Percentiles rank a stretch among this genome's conserved stretches.
These are phyloP conservation scores for Dendrocincla fuliginosa DNA, from an alignment of 2,797 vertebrate genomes.

Conservation along the genomic window DNA sequence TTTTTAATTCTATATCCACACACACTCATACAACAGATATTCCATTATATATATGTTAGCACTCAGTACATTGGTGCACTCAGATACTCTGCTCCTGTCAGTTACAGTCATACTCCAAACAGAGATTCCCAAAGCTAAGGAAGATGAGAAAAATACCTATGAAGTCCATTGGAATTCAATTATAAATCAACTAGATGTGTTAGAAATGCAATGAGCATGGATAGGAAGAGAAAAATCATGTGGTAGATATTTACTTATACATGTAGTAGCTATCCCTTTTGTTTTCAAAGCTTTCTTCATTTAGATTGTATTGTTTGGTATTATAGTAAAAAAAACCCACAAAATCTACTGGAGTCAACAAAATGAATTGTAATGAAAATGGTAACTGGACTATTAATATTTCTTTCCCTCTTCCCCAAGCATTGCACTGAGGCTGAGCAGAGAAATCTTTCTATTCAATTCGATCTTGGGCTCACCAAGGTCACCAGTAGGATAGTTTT, in stretches of 20 bases:
- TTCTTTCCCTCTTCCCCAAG: neutral
- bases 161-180: neutral
- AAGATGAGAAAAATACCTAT: neutral
- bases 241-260: neutral
- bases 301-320: neutral
- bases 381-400: neutral
- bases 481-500: neutral
- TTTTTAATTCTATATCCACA: neutral
- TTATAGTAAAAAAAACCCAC: neutral
- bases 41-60: neutral
- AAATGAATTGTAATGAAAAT: neutral
- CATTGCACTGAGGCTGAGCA: neutral
- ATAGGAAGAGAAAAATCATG: neutral
- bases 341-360: neutral
- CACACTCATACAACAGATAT: neutral
- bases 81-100: neutral
- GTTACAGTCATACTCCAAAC: neutral
- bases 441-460: neutral
- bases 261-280: neutral
- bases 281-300: neutral
- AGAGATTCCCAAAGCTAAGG: neutral
- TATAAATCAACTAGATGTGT: neutral
- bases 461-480: accelerated
- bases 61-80: neutral
- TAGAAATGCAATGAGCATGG: neutral